Evolutionary conservation across 2,888 invertebrate genomes (phyloP), one percentile per base, ranked within the genome.

Genomic region (Mycalesis mineus): DNA sequence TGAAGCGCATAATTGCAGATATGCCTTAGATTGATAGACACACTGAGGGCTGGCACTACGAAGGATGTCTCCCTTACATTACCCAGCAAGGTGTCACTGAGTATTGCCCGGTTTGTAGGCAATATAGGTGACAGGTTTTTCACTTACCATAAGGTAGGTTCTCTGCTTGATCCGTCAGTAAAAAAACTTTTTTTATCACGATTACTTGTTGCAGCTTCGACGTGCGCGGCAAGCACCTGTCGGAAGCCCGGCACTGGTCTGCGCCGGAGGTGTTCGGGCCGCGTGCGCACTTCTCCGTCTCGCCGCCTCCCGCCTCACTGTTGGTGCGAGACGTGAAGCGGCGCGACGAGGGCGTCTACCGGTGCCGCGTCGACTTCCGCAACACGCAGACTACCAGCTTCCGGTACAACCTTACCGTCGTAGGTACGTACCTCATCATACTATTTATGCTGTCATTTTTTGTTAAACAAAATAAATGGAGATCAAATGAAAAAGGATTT

Each of bases 381-480:
- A 95, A 96, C 82, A 95, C 96, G 65, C 96, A 96, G 86, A 96
- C 97, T 62, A 93, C 96, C 79, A 96, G 95, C 88, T 94, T 95
- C 85, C 92, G 95, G 76, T 96, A 96, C 88, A 96, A 96, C 88
- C 93, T 97, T 74, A 96, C 96, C 64, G 96, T 97, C 68, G 95
- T 96, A 75, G 96, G 97, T 97, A 79, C 94, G 95, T 67, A 22
- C 22, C 11, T 7, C 29, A 7, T 1, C 33, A 6, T 33, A 7
- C 33, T 9, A 3, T 33, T 9, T 7, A 33, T 33, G n/a, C n/a
- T n/a, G n/a, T n/a, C n/a, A n/a, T 5, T 22, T 22, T 22, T 22
- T 22, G 22, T 22, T 22, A 22, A 5, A n/a, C n/a, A n/a, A n/a
- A n/a, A n/a, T n/a, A n/a, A n/a, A n/a, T n/a, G n/a, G n/a, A n/a